Conservation (phyloP, 2,888 invertebrate species). For the Chelonus formosanus region DNA sequence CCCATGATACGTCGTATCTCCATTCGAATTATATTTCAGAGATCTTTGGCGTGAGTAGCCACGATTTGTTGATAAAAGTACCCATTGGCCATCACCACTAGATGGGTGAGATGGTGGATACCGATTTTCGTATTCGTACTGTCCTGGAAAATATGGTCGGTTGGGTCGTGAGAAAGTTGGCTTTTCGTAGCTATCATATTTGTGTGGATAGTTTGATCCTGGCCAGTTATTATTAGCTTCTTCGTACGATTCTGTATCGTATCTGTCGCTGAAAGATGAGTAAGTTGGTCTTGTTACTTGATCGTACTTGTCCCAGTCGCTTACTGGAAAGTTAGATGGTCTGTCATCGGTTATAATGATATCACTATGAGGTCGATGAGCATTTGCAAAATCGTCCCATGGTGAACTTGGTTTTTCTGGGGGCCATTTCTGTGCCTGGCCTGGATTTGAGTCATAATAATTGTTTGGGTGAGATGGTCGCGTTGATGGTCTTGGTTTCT, state of each 20-base stretch:
- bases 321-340: conserved; percentile 68
- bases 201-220: conserved; percentile 42
- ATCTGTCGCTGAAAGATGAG: conserved; percentile 42
- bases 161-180: conserved; percentile 41
- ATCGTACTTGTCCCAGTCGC: conserved; percentile 52
- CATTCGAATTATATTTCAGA: conserved; percentile 57
- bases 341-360: conserved; percentile 70
- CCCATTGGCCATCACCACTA: conserved; percentile 80
- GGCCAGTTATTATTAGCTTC: conserved; percentile 48
- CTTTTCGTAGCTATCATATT: conserved; percentile 45
- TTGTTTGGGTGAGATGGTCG: conserved; percentile 51
- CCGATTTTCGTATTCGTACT: conserved; percentile 62
- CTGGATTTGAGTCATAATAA: conserved; percentile 50
- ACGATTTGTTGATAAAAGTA: conserved; percentile 79
- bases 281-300: conserved; percentile 35
- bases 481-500: conserved; percentile 30
- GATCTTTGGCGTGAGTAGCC: conserved; percentile 70
- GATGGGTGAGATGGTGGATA: conserved; percentile 72
- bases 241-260: conserved; percentile 37
- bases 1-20: conserved; percentile 36
- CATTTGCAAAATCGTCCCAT: conserved; percentile 59
- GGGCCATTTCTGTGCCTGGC: conserved; percentile 61
- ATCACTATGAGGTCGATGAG: conserved; percentile 57
- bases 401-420: conserved; percentile 60
- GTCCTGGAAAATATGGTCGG: conserved; percentile 64